Evolutionary conservation across 2,888 invertebrate species (phyloP), one percentile per base, ranked within the genome.

Genomic region (Eumacrocentrus americanus): DNA sequence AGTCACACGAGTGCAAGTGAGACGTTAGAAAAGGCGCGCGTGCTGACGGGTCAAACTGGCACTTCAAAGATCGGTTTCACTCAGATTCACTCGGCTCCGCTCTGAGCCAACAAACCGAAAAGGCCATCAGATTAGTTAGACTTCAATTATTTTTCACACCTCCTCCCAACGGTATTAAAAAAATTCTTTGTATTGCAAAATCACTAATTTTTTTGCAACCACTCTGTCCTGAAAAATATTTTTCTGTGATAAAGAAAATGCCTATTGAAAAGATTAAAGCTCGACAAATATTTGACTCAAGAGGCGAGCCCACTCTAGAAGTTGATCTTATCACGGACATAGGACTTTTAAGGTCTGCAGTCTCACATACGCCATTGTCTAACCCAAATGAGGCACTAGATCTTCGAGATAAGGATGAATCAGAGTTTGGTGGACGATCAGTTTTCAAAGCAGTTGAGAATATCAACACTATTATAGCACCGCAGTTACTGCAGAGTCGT

Each of bases 221-320:
- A n/a, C n/a, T n/a, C n/a, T n/a, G n/a, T n/a, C n/a, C n/a, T n/a
- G n/a, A n/a, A n/a, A n/a, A n/a, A 9, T 29, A 38, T 6, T 25
- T 46, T 42, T 58, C 22, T 9, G n/a, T 29, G 47, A 29, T 37
- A 46, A 50, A 42, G 3, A 76, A 60, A 58, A 87, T 87, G 87
- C 81, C 85, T 40, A 84, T 87, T 73, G 81, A 81, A 65, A 85
- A 84, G 68, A 81, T 89, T 12, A 83, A 84, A 73, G 88, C 89
- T 54, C 84, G 89, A 57, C 85, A 87, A 73, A 89, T 89, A 73
- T 88, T 86, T 76, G 88, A 89, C 81, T 86, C 87, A 64, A 84
- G 88, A 61, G 89, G 89, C 22, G 88, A 88, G 72, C 89, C 89
- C n/a, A 89, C 89, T 11, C 84, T 89, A 55, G 89, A 80, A 64